These are phyloP conservation scores for Zoroaster sp. DNA, from an alignment of 53 echinoderm and acorn worm genomes.

Conservation along the genomic window DNA sequence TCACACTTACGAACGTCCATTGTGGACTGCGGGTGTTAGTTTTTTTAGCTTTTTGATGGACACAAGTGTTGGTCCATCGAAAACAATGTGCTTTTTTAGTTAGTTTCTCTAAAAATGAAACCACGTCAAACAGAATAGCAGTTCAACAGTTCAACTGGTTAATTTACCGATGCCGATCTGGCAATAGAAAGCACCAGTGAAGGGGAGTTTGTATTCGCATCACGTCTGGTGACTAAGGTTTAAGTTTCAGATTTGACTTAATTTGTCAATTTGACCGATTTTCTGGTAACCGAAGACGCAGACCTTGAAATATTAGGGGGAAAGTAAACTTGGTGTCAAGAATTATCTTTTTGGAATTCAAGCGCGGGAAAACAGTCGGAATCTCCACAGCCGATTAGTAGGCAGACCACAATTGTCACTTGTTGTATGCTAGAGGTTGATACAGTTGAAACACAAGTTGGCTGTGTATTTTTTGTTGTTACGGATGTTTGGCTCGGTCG, in stretches of 20 bases:
- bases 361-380: neutral
- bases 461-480: neutral
- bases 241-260: neutral
- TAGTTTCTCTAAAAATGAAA: too few species aligned
- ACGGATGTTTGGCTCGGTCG: neutral
- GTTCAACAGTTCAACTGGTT: too few species aligned
- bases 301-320: neutral
- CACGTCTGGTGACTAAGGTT: neutral
- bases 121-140: too few species aligned
- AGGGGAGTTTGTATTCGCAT: neutral
- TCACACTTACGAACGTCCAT: too few species aligned
- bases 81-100: too few species aligned
- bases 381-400: neutral
- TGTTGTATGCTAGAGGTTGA: neutral
- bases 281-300: neutral
- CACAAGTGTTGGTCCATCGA: too few species aligned
- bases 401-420: neutral
- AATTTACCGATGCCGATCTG: neutral
- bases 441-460: too few species aligned
- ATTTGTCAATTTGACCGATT: neutral
- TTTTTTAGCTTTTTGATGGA: too few species aligned
- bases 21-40: too few species aligned
- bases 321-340: neutral
- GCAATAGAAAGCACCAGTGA: neutral
- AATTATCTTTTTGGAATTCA: neutral